A percentile compares a stretch with the other conserved stretches of the same genome.
Conservation (phyloP, 2,113 vertebrate genomes). For the Acanthisitta chloris region DNA sequence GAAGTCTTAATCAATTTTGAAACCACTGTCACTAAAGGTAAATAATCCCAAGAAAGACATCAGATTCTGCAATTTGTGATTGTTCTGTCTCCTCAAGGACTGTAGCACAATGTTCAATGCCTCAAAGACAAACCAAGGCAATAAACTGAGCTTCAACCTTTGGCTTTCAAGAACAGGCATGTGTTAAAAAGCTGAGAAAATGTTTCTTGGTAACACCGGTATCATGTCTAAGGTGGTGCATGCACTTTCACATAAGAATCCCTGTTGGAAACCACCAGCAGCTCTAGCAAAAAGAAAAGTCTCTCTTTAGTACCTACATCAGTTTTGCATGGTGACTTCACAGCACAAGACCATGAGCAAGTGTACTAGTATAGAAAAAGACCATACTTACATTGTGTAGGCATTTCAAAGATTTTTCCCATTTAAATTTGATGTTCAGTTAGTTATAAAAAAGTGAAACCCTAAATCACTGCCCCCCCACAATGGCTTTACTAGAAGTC, state of each 20-base stretch:
- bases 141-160: not conserved
- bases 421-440: not conserved
- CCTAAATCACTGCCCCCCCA: not conserved
- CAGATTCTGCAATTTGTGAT: not conserved
- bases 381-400: fast-evolving
- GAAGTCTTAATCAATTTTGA: not conserved
- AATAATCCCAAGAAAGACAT: not conserved
- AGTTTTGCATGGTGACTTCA: not conserved
- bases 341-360: not conserved
- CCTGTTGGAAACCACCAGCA: not conserved
- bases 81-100: not conserved
- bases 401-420: not conserved
- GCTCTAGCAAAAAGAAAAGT: not conserved
- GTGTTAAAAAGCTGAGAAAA: not conserved
- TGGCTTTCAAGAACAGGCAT: not conserved
- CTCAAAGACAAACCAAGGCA: not conserved
- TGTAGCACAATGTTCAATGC: not conserved
- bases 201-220: not conserved
- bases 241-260: not conserved
- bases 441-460: not conserved
- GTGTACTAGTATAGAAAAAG: not conserved
- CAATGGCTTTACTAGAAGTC: not conserved
- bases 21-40: not conserved
- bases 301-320: not conserved
- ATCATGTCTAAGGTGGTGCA: not conserved